Conservation (phyloP, 1,140 invertebrate species). For the Tenebrio molitor region DNA sequence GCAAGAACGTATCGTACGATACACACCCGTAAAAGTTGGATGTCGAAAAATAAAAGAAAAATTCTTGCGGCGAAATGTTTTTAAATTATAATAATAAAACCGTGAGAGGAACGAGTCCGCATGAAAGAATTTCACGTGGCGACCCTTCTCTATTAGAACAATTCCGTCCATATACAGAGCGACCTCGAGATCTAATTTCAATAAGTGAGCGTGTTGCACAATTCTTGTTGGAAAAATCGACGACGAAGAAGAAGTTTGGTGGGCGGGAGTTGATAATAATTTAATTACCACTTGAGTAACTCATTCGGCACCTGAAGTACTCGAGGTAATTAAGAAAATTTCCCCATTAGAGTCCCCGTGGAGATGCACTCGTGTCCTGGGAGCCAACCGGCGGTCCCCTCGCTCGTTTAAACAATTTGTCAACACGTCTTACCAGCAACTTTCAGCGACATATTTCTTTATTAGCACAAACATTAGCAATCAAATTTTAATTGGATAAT, state of each 20-base stretch:
- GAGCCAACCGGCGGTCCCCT: not conserved
- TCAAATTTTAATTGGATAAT: constrained; percentile 10
- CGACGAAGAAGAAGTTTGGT: too few relatives aligned
- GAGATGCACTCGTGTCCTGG: not conserved
- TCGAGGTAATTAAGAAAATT: constrained; percentile 12
- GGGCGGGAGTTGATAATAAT: too few relatives aligned
- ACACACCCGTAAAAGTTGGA: constrained; percentile 31
- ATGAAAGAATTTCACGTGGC: constrained; percentile 24
- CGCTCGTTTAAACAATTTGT: not conserved
- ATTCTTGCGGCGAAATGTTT: constrained; percentile 14
- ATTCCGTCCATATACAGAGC: not conserved
- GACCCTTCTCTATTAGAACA: not conserved
- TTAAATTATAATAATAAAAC: constrained; percentile 38
- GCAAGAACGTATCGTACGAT: not conserved
- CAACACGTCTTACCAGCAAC: not conserved
- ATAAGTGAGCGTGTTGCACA: not conserved
- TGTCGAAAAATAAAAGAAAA: constrained; percentile 37
- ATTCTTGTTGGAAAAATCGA: not conserved
- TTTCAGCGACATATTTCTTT: constrained; percentile 9
- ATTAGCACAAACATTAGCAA: constrained; percentile 1
- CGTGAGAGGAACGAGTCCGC: constrained; percentile 7
- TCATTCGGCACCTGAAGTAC: constrained; percentile 3
- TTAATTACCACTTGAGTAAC: constrained; percentile 17
- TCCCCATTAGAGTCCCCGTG: not conserved
- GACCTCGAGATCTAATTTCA: not conserved